Evolutionary conservation across 2,113 vertebrate genomes (phyloP).

Genomic region (Nycticorax nycticorax): DNA sequence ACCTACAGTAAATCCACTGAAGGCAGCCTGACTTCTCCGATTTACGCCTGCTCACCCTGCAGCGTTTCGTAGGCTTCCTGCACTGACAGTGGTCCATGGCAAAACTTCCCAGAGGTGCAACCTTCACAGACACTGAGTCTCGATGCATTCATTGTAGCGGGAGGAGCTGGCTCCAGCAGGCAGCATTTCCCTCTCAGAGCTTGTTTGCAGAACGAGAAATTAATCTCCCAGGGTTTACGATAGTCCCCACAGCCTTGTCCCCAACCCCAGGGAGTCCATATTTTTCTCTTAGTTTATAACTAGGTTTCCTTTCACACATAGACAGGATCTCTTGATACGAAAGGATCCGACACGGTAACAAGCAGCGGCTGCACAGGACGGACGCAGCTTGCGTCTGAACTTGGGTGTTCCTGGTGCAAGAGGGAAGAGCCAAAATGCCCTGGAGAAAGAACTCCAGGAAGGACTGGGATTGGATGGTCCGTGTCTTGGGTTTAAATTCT

Average conservation of each 20-base stretch:
- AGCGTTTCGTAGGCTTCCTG: neutral
- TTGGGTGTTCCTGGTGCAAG: neutral
- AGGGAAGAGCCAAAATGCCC: neutral
- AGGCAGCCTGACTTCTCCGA: neutral
- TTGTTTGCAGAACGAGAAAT: neutral
- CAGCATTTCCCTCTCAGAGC: neutral
- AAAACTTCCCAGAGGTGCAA: neutral
- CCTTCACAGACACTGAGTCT: accelerated
- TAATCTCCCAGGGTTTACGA: neutral
- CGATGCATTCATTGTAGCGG: neutral
- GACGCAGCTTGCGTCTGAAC: neutral
- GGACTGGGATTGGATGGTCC: neutral
- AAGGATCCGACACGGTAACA: neutral
- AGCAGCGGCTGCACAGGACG: neutral
- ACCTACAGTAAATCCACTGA: neutral
- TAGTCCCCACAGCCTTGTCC: neutral
- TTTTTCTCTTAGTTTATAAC: neutral
- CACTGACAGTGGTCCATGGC: neutral
- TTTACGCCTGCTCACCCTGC: neutral
- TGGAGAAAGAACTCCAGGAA: neutral
- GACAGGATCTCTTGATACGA: neutral
- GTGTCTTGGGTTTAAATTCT: neutral
- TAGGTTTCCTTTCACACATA: neutral
- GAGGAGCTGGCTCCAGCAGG: neutral
- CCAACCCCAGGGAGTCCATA: neutral